Conservation (phyloP, 2,113 vertebrate genomes). For the Scatophagus argus region DNA sequence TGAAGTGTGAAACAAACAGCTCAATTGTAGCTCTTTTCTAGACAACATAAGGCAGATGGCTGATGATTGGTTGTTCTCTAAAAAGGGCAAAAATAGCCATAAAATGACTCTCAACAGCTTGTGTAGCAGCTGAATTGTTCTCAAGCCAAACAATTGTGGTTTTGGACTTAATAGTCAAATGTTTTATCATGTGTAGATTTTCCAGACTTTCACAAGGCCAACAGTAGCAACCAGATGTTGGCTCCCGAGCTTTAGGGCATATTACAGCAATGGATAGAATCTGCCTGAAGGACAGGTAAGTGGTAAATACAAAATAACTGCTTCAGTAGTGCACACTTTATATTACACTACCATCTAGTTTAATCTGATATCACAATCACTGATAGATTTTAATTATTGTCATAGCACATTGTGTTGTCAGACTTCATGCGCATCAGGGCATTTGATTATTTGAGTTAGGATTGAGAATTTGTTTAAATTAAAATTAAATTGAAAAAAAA, state of each 20-base stretch:
- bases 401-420: neutral
- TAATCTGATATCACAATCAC: neutral
- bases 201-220: slow-evolving; percentile 42
- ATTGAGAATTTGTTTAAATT: too few species aligned
- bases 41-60: slow-evolving; percentile 33
- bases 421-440: neutral
- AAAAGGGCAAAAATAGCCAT: slow-evolving; percentile 34
- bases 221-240: slow-evolving; percentile 51
- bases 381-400: neutral
- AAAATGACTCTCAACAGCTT: slow-evolving; percentile 50
- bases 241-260: slow-evolving; percentile 15
- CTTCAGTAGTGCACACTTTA: too few species aligned
- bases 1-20: neutral
- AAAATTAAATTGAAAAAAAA: too few species aligned
- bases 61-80: slow-evolving; percentile 20
- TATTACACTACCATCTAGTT: too few species aligned
- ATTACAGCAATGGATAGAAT: neutral
- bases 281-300: neutral
- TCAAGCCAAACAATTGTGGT: slow-evolving; percentile 49
- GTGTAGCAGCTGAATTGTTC: slow-evolving; percentile 27
- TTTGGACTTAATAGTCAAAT: slow-evolving; percentile 42
- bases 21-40: slow-evolving; percentile 26
- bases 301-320: slow-evolving; percentile 4
- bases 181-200: slow-evolving; percentile 51
- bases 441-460: neutral